Base-by-base conservation (phyloP, 2,113 vertebrate species). In the Vanacampus margaritifer region DNA sequence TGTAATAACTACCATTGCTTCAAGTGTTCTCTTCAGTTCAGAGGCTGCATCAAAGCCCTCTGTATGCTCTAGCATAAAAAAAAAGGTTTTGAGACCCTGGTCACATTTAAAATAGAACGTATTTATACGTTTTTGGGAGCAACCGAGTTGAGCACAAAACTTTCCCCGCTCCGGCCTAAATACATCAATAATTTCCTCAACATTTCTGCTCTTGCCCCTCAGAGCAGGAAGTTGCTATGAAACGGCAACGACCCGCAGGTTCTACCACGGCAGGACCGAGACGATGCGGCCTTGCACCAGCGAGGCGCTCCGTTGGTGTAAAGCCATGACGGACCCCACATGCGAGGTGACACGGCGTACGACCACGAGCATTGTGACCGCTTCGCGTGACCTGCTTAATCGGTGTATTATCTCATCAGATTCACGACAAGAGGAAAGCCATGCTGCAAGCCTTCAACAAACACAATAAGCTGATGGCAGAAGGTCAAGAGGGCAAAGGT, bases 201-300 rank as follows among this genome's bases (percentile, higher is more conserved):
- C 82, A 53, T 51, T 32, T 78, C 11, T 69, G 36, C 0, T 19
- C 12, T 48, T 54, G 45, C 46, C 13, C 36, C 64, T 67, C 78
- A 99, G 97, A 64, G 92, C 94, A 0, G 97, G 94, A 48, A 92
- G 93, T 84, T 99, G 97, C 84, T 99, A 99, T 0, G 97, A 99
- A 89, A 98, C 97, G 0, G 96, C 97, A 16, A 94, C 79, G 80
- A 99, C 96, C 0, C 92, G 97, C 5, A 91, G 84, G 28, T 99
- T 95, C 85, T 98, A 94, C 69, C 97, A 99, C 1, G 97, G 95
- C 68, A 94, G 97, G 67, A 99, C 97, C 0, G 97, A 99, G 85
- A 99, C 97, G 1, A 75, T 98, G 90, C 88, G 97, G 5, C 72
- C 97, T 0, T 97, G 97, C 73, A 97, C 97, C 5, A 4, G 75